Evolutionary conservation across 2,888 invertebrate species (phyloP).

Genomic region (Boloria selene): DNA sequence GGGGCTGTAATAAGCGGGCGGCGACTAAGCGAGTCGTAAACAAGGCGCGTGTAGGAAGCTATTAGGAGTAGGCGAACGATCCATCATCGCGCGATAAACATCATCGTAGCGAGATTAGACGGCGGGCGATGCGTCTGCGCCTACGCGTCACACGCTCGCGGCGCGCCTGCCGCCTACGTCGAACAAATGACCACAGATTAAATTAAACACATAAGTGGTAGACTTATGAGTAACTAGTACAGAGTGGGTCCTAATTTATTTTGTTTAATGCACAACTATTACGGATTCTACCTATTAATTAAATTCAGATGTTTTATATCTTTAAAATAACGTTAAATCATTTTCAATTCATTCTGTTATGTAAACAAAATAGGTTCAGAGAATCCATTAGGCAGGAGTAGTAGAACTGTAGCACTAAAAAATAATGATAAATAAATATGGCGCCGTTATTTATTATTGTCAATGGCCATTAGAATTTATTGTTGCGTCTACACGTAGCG

Average conservation of each 20-base stretch:
- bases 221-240: slow-evolving; percentile 1
- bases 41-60: slow-evolving; percentile 41
- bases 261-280: neutral
- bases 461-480: slow-evolving; percentile 20
- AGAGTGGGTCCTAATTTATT: neutral
- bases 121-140: slow-evolving; percentile 40
- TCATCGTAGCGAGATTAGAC: slow-evolving; percentile 48
- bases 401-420: neutral
- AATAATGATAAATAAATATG: slow-evolving; percentile 9
- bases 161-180: slow-evolving; percentile 42
- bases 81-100: slow-evolving; percentile 67
- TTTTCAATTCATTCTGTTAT: no score
- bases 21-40: slow-evolving; percentile 34
- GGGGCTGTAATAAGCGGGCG: slow-evolving; percentile 36
- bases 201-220: slow-evolving; percentile 31
- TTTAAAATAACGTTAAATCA: no score
- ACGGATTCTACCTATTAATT: no score
- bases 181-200: slow-evolving; percentile 37
- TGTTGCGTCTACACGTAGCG: slow-evolving; percentile 14
- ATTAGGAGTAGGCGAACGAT: slow-evolving; percentile 48
- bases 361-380: neutral
- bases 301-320: no score
- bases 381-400: neutral
- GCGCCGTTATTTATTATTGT: slow-evolving; percentile 5
- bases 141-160: slow-evolving; percentile 45